These are phyloP conservation scores for Elegia similella DNA, from an alignment of 2,888 invertebrate species.

Conservation along the genomic window DNA sequence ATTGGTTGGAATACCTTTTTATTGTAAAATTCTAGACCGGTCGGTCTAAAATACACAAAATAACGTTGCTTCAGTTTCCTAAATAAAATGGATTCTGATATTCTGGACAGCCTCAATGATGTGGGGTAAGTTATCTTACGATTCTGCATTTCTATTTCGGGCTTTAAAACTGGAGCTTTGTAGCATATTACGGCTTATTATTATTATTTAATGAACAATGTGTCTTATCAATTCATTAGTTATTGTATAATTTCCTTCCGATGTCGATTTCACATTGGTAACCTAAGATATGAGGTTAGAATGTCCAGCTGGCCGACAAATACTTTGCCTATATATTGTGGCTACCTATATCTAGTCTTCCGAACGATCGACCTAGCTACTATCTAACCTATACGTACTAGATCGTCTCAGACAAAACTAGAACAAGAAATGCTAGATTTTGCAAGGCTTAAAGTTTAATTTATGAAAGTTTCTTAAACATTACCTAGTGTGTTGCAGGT, in stretches of 20 bases:
- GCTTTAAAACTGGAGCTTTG: neutral
- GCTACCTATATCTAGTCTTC: neutral
- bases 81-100: slow-evolving; percentile 81
- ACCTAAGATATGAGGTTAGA: neutral
- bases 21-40: neutral
- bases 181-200: neutral
- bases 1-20: neutral
- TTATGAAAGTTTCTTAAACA: too few relatives aligned
- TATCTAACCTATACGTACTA: neutral
- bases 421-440: too few relatives aligned
- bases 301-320: neutral
- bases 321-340: neutral
- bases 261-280: neutral
- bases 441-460: too few relatives aligned
- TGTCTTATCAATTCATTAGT: neutral
- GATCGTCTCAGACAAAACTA: too few relatives aligned
- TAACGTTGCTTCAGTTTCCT: neutral
- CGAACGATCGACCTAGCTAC: neutral
- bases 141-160: slow-evolving; percentile 24
- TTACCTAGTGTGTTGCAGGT: too few relatives aligned
- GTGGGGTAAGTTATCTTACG: slow-evolving; percentile 77
- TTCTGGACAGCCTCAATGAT: slow-evolving; percentile 82
- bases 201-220: neutral
- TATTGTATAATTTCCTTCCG: neutral
- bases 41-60: neutral